These are phyloP conservation scores for Siniperca obscura DNA, from an alignment of 2,797 vertebrate species.

Conservation along the genomic window DNA sequence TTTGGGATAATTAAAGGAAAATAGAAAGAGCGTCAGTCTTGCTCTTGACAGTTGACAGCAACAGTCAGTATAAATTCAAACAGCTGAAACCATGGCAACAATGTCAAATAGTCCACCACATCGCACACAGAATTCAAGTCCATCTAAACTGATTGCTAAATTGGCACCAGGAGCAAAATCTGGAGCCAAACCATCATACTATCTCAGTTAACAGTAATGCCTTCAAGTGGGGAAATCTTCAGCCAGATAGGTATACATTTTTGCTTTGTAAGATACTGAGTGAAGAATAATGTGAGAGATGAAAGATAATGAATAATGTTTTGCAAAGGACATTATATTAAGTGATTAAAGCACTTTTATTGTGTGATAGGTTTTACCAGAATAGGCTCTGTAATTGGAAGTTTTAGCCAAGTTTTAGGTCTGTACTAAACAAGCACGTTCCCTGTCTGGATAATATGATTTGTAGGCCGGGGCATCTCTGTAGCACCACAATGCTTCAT, in stretches of 20 bases:
- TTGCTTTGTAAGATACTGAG: background rate
- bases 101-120: conserved; percentile 10
- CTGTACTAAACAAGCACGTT: no score
- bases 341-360: conserved; percentile 15
- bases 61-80: background rate
- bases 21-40: background rate
- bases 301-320: conserved; percentile 8
- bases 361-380: conserved; percentile 5
- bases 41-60: background rate
- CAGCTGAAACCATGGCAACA: conserved; percentile 9
- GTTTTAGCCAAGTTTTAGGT: background rate
- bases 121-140: background rate
- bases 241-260: background rate
- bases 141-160: conserved; percentile 5
- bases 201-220: background rate
- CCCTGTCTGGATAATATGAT: no score
- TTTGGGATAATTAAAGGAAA: background rate
- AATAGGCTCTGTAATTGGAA: conserved; percentile 9
- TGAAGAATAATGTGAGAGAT: conserved; percentile 3
- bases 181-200: conserved; percentile 6
- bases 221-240: background rate
- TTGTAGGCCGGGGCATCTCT: no score
- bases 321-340: conserved; percentile 18
- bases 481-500: no score
- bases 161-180: conserved; percentile 2